Conservation (phyloP, 1,140 invertebrate genomes). For the Papilio helenus region DNA sequence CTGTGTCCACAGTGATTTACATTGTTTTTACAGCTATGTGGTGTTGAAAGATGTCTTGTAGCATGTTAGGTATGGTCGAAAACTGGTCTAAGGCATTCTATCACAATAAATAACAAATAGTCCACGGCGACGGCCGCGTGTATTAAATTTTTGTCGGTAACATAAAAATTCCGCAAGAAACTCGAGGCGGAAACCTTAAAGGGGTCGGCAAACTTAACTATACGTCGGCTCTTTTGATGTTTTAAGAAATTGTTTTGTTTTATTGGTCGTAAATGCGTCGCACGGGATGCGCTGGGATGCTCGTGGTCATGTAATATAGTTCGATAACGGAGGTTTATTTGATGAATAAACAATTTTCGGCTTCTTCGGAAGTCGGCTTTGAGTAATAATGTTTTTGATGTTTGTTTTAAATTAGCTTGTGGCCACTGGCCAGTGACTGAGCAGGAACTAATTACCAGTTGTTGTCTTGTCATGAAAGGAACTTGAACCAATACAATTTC, state of each 20-base stretch:
- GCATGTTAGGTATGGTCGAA: neutral
- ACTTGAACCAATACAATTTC: neutral
- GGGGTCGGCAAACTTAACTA: constrained; percentile 44
- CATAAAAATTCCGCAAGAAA: constrained; percentile 51
- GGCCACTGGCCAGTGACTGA: neutral
- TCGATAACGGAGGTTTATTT: constrained; percentile 53
- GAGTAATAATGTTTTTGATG: constrained; percentile 52
- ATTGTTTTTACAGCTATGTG: neutral
- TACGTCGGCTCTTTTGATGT: constrained; percentile 57
- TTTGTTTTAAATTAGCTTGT: constrained; percentile 41
- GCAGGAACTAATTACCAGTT: neutral
- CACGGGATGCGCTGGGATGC: constrained; percentile 27
- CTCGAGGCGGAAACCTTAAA: constrained; percentile 32
- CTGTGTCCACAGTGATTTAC: neutral
- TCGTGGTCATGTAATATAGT: constrained; percentile 47
- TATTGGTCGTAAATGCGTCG: constrained; percentile 59
- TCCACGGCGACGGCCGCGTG: neutral
- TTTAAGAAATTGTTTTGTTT: constrained; percentile 57
- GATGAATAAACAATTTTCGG: constrained; percentile 57
- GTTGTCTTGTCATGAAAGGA: neutral
- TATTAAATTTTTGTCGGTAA: constrained; percentile 20
- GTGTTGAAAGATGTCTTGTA: neutral
- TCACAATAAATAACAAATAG: constrained; percentile 42
- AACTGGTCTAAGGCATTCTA: constrained; percentile 28
- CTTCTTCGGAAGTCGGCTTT: constrained; percentile 50